These are phyloP conservation scores for Alloplasta piceator DNA, from an alignment of 2,888 invertebrate species.

Conservation along the genomic window DNA sequence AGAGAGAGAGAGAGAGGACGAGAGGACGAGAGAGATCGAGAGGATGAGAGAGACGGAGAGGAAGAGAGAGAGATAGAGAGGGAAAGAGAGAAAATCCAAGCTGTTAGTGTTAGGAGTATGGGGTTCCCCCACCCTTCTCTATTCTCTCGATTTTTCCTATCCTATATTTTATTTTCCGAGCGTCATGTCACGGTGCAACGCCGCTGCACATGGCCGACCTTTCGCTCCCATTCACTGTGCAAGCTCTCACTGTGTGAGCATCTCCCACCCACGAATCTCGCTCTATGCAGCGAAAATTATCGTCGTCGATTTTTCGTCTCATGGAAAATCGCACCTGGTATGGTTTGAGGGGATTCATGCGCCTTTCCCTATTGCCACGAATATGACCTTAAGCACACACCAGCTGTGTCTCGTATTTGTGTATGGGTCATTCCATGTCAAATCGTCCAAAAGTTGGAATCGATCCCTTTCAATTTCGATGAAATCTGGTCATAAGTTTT, in stretches of 20 bases:
- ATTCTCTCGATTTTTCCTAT: conserved; percentile 46
- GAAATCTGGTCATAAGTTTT: too few species aligned
- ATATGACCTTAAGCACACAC: conserved; percentile 40
- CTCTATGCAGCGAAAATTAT: conserved; percentile 8
- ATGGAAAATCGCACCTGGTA: conserved; percentile 34
- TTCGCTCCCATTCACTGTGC: conserved; percentile 57
- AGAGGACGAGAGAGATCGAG: conserved; percentile 5
- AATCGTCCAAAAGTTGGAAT: too few species aligned
- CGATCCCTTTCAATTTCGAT: too few species aligned
- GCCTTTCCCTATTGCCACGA: background rate
- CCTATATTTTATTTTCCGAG: conserved; percentile 39
- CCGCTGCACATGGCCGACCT: conserved; percentile 57
- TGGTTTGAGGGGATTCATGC: background rate
- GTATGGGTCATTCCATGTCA: too few species aligned
- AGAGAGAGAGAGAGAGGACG: conserved; percentile 29
- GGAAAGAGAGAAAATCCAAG: conserved; percentile 41
- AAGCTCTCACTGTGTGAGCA: background rate
- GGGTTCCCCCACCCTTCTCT: conserved; percentile 7
- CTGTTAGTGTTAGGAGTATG: conserved; percentile 40
- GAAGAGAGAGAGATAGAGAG: conserved; percentile 4
- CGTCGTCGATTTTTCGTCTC: conserved; percentile 44
- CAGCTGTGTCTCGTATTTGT: background rate
- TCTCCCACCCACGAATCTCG: conserved; percentile 6
- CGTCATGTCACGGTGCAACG: conserved; percentile 38
- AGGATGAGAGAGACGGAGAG: conserved; percentile 1